phyloP scores from a whole-genome alignment of 2,113 vertebrate species.

The Sclerurus mexicanus region DNA sequence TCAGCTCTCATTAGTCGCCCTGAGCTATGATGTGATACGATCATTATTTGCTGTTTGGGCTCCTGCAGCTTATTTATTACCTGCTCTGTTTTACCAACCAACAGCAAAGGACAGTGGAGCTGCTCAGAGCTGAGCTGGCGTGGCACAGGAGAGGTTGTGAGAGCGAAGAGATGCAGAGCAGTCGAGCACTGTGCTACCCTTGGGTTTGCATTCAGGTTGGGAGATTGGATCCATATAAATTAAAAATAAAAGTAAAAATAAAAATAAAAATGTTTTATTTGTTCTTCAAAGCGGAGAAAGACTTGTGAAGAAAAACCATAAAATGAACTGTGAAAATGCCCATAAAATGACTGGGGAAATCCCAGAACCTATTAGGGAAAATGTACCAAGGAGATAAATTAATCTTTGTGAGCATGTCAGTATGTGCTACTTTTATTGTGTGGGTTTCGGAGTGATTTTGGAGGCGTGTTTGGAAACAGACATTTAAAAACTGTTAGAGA shows the following conservation, averaged over 20 bases:
- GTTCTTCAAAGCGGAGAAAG: not conserved
- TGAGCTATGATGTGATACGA: not conserved
- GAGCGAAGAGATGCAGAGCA: not conserved
- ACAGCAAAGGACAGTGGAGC: not conserved
- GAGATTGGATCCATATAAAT: not conserved
- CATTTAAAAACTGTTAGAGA: not conserved
- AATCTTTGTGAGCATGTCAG: not conserved
- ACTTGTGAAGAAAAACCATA: not conserved
- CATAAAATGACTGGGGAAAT: not conserved
- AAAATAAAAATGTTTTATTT: not conserved
- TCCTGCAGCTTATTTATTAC: not conserved
- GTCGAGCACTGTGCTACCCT: accelerated
- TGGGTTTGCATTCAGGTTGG: not conserved
- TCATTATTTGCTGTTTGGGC: not conserved
- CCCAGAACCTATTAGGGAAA: not conserved
- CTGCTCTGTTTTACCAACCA: not conserved
- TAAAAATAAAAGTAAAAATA: no score
- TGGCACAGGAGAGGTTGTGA: not conserved
- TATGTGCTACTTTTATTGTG: accelerated
- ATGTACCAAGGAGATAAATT: not conserved
- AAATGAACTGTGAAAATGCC: not conserved
- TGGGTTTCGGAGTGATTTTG: not conserved
- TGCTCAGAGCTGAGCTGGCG: not conserved
- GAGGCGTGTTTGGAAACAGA: not conserved
- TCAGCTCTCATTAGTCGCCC: slow-evolving; percentile 15